Evolutionary conservation across 2,888 invertebrate species (phyloP), one percentile per base, ranked within the genome.

Genomic region (Carterocephalus palaemon): DNA sequence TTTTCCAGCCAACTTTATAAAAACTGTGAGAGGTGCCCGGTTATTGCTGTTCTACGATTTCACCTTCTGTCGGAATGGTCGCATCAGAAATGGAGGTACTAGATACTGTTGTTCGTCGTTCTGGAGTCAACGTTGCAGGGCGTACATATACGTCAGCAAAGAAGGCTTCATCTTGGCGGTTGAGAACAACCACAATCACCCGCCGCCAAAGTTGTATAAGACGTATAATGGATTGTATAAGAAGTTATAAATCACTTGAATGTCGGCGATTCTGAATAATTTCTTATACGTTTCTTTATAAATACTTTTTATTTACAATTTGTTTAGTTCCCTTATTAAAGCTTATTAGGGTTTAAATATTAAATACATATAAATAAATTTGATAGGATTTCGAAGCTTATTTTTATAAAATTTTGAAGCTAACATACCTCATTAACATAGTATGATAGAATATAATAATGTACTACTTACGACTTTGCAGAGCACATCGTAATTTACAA

Each of bases 1-100:
- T 32, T 8, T 59, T 60, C 12, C 54, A 65, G 67, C 54, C 4
- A 29, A 41, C 9, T 62, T 53, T 36, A 58, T 64, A 33, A 56
- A 22, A 13, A 54, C 60, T 1, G 3, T 33, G 0, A 57, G 47
- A 16, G 67, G 68, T 1, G 36, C 51, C 4, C 51, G 33, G 1
- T 32, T 67, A 4, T 49, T 71, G 1, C 45, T 68, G 3, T 34
- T 63, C 13, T 46, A 59, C 2, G 65, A 67, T 0, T 67, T 67
- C 45, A 59, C 69, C 0, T 75, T 59, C 48, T 68, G 62, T 33
- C 67, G 53, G 28, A 67, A 64, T 7, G 39, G 61, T 1, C n/a
- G n/a, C 0, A 49, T 67, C 2, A 57, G 62, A 1, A 46, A 60
- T 3, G 32, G 46, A 7, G 48, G 52, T 3, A 45, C 33, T 8